Conservation (phyloP, 2,113 vertebrate species). For the Brienomyrus brachyistius region DNA sequence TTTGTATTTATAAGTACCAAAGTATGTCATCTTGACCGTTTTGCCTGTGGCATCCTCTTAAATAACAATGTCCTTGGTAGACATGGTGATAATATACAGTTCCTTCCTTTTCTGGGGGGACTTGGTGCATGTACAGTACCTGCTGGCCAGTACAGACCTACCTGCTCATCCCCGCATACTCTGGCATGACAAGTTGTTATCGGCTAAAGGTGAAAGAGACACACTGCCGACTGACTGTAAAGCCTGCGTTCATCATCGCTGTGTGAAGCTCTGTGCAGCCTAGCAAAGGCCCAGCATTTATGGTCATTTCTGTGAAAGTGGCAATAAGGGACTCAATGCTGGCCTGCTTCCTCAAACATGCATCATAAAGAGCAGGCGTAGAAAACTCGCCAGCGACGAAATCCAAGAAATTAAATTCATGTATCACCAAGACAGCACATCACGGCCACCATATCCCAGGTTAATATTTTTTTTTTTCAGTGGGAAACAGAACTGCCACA, state of each 20-base stretch:
- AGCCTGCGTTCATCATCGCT: background rate
- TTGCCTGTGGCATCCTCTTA: background rate
- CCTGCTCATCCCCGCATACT: background rate
- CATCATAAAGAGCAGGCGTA: background rate
- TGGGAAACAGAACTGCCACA: background rate
- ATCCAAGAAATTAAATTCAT: slow-evolving; percentile 18
- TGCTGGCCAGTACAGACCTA: background rate
- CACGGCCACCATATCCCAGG: background rate
- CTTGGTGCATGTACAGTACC: background rate
- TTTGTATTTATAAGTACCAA: background rate
- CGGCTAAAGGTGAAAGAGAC: background rate
- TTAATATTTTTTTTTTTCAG: background rate
- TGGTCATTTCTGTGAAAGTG: background rate
- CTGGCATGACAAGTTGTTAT: background rate
- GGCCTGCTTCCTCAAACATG: background rate
- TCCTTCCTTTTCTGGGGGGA: background rate
- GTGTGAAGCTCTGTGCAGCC: background rate
- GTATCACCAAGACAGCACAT: slow-evolving; percentile 6
- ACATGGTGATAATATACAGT: background rate
- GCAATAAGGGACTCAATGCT: background rate
- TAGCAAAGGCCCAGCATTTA: background rate
- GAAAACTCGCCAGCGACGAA: slow-evolving; percentile 7
- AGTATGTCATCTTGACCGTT: background rate
- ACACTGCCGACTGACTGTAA: background rate
- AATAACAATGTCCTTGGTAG: background rate